Conservation (phyloP, 2,888 invertebrate genomes). For the Trissonchulus latispiculum region DNA sequence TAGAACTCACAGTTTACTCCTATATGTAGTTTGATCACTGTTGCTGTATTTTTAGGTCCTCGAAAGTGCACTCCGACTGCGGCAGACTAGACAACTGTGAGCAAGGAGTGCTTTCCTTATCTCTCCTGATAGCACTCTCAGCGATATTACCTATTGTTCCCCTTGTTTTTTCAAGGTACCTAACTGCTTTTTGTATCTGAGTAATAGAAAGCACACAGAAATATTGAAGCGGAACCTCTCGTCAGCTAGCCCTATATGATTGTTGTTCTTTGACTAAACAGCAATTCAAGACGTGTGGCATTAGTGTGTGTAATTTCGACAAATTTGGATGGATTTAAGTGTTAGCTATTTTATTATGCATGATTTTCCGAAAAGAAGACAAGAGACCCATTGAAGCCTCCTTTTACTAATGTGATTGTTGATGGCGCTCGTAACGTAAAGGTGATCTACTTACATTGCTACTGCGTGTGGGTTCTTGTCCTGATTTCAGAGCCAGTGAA, state of each 20-base stretch:
- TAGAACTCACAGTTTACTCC: no score
- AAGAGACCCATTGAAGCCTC: no score
- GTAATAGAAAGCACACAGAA: neutral
- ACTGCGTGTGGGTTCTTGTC: no score
- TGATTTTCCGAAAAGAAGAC: no score
- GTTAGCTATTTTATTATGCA: no score
- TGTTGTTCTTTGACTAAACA: no score
- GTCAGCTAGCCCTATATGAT: neutral
- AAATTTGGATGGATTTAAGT: neutral
- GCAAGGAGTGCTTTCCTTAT: conserved; percentile 75
- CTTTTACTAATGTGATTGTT: no score
- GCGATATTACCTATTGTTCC: conserved; percentile 71
- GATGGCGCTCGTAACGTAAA: no score
- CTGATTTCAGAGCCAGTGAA: no score
- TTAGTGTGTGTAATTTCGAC: neutral
- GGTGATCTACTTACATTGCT: no score
- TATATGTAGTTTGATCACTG: no score
- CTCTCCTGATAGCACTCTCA: conserved; percentile 56
- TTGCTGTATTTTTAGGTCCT: conserved; percentile 78
- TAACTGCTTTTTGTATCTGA: neutral
- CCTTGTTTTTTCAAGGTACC: conserved; percentile 53
- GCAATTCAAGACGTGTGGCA: no score
- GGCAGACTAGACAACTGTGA: conserved; percentile 77
- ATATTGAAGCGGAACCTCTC: neutral
- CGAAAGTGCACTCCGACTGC: conserved; percentile 83